Percentiles rank a stretch among this genome's conserved stretches.
phyloP scores from a whole-genome alignment of 2,888 invertebrate genomes.

The Oscheius sp. region DNA sequence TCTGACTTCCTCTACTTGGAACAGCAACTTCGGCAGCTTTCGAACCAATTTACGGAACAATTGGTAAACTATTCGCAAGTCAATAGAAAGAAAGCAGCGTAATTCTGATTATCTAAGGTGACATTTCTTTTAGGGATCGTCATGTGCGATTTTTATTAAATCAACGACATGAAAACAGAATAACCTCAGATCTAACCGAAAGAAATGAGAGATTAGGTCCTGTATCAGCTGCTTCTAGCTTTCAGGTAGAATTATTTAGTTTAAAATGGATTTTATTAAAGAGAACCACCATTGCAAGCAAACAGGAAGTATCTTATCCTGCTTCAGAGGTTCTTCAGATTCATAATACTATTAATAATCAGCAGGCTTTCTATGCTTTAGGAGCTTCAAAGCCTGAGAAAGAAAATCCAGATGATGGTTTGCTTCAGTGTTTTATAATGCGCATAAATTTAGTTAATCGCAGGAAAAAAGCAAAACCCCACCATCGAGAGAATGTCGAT shows the following conservation, averaged over 20 bases:
- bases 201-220: background rate
- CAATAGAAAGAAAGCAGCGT: background rate
- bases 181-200: background rate
- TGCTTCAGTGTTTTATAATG: too few relatives aligned
- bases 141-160: background rate
- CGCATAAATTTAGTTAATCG: too few relatives aligned
- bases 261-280: background rate
- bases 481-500: too few relatives aligned
- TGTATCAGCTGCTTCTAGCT: background rate
- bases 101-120: background rate
- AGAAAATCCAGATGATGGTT: too few relatives aligned
- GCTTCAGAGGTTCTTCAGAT: too few relatives aligned
- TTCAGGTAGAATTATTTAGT: background rate
- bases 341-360: too few relatives aligned
- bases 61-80: conserved; percentile 7
- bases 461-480: too few relatives aligned
- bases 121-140: background rate
- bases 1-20: conserved; percentile 13
- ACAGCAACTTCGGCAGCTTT: conserved; percentile 16
- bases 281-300: background rate
- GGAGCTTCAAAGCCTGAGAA: too few relatives aligned
- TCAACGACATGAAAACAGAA: background rate
- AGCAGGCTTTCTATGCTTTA: too few relatives aligned
- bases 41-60: conserved; percentile 11
- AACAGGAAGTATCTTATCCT: too few relatives aligned